Base-by-base conservation (phyloP, 1,140 invertebrate genomes). In the Drosophila repleta region DNA sequence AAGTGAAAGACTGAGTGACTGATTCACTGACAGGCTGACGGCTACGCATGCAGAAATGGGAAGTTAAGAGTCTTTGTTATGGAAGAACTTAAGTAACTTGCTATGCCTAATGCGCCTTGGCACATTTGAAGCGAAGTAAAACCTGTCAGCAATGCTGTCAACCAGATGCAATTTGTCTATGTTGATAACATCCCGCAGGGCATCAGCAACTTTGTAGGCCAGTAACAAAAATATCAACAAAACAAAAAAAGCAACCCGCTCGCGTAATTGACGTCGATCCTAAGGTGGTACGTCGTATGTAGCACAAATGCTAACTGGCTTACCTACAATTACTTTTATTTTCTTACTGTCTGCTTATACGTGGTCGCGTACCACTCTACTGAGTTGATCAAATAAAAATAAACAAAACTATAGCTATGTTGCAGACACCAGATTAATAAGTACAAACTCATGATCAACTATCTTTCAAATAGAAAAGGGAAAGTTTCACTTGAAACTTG, bases 91-190 rank as follows among this genome's bases (percentile, higher is more conserved):
- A 77, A 76, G 74, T 58, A 48, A 63, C 74, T 53, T 67, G 67
- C 66, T 60, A 61, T 49, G 74, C 62, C 77, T 80, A 76, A 80
- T 79, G 53, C 76, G 46, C 35, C 49, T 26, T 60, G 76, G 73
- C 76, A 79, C 58, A 68, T 79, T 79, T 74, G 69, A 76, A 63
- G 76, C 63, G 63, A 79, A 76, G 76, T 70, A 39, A 52, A 57
- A 76, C 62, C 39, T 49, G 39, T 41, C 57, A 48, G 35, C 6
- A 11, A 1, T 35, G 46, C 73, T 63, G 43, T 20, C 21, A 73
- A 73, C 63, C 49, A 67, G 21, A 41, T 41, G 57, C 74, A 76
- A 70, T 60, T 76, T 76, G 74, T 76, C 37, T 45, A 69, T 15
- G 56, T 46, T 70, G 73, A 76, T 65, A 63, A 76, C 65, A 76